A percentile compares a stretch with the other conserved stretches of the same genome.
Evolutionary conservation across 2,888 invertebrate species (phyloP).

Genomic region (Phengaris arion): DNA sequence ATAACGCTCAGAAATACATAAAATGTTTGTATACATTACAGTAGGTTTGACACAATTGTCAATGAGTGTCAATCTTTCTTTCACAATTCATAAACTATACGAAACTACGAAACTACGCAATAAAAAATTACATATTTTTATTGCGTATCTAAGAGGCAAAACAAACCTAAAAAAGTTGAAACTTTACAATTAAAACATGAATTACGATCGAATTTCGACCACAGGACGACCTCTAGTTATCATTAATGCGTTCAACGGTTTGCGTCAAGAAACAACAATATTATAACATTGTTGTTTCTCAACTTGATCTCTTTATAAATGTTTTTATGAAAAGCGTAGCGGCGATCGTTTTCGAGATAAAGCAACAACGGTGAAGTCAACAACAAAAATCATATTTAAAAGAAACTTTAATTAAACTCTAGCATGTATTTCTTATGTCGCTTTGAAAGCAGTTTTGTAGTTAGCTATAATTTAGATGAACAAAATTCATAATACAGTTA

Average conservation of each 20-base stretch:
- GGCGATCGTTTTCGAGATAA: conserved; percentile 50
- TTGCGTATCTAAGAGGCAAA: too few relatives aligned
- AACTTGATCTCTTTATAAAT: conserved; percentile 26
- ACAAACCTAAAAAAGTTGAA: too few relatives aligned
- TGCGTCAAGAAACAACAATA: neutral
- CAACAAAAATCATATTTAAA: conserved; percentile 51
- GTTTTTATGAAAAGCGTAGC: conserved; percentile 38
- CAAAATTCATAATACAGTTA: neutral
- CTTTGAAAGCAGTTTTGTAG: conserved; percentile 19
- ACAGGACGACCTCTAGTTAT: too few relatives aligned
- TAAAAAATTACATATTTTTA: too few relatives aligned
- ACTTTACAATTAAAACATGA: too few relatives aligned
- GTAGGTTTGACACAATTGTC: too few relatives aligned
- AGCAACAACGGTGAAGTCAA: conserved; percentile 49
- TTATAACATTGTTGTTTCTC: neutral
- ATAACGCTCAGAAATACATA: too few relatives aligned
- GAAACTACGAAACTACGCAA: too few relatives aligned
- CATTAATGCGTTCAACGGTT: neutral
- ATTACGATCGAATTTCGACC: too few relatives aligned
- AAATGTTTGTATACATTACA: too few relatives aligned
- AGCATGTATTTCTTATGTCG: conserved; percentile 32
- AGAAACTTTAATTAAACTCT: conserved; percentile 67
- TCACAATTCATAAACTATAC: too few relatives aligned
- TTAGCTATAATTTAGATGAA: conserved; percentile 1
- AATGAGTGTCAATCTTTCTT: too few relatives aligned